Conservation (phyloP, 1,140 invertebrate species). For the Tenebrio molitor region DNA sequence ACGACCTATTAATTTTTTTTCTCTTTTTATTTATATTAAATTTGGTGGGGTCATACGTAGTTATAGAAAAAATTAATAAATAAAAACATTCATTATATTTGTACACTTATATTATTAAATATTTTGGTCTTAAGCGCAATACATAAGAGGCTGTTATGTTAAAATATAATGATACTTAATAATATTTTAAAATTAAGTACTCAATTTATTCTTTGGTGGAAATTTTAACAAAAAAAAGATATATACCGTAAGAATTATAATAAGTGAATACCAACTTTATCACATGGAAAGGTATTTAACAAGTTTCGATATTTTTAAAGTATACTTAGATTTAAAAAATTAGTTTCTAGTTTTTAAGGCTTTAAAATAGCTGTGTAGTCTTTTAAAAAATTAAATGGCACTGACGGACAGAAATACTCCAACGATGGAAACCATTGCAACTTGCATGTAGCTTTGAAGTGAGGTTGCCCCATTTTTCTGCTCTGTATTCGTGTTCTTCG, state of each 20-base stretch:
- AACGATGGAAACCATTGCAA: conserved; percentile 5
- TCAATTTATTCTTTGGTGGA: conserved; percentile 29
- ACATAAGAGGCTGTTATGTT: too few relatives aligned
- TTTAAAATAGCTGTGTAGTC: background rate
- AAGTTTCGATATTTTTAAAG: background rate
- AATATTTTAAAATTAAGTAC: conserved; percentile 11
- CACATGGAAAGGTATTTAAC: background rate
- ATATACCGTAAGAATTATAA: background rate
- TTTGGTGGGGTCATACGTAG: too few relatives aligned
- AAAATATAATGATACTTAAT: background rate
- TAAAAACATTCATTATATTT: background rate
- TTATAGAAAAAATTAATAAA: too few relatives aligned
- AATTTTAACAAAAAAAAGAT: conserved; percentile 7
- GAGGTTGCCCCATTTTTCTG: conserved; percentile 13
- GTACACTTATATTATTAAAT: conserved; percentile 15
- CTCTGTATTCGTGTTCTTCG: background rate
- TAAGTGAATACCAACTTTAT: conserved; percentile 28
- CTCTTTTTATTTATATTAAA: too few relatives aligned
- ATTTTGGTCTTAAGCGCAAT: too few relatives aligned
- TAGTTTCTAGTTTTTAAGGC: background rate
- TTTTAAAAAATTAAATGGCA: conserved; percentile 30
- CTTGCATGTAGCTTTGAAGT: background rate
- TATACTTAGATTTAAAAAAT: too few relatives aligned
- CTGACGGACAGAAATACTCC: background rate
- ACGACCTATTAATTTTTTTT: too few relatives aligned